Conservation (phyloP, 2,797 vertebrate species). For the Masticophis lateralis region DNA sequence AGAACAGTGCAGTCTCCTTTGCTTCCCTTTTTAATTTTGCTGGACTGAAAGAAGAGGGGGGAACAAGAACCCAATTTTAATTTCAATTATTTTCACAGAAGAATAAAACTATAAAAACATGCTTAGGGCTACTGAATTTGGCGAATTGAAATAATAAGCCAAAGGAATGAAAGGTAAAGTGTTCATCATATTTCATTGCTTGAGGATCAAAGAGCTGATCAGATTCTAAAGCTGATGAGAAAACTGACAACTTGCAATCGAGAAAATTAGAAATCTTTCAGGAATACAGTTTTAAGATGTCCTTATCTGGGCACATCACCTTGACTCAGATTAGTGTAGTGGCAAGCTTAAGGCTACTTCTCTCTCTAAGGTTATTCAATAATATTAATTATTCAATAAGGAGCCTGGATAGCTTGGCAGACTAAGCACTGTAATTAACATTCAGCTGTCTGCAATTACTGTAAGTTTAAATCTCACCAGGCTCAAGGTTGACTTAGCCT, state of each 20-base stretch:
- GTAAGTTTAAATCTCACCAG: too few relatives aligned
- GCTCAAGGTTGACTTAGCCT: too few relatives aligned
- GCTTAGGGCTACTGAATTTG: neutral
- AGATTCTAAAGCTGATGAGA: neutral
- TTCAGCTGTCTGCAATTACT: too few relatives aligned
- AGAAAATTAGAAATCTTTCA: neutral
- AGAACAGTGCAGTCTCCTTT: slow-evolving; percentile 91
- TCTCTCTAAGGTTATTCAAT: neutral
- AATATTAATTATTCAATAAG: neutral
- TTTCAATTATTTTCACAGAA: neutral
- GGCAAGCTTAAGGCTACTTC: neutral
- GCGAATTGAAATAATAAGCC: neutral
- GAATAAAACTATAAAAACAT: neutral
- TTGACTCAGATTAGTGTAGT: neutral
- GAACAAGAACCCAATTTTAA: neutral
- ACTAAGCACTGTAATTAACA: too few relatives aligned
- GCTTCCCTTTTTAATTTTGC: slow-evolving; percentile 97
- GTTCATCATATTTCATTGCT: neutral
- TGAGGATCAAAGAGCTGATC: neutral
- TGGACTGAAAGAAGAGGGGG: slow-evolving; percentile 79
- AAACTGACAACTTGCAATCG: neutral
- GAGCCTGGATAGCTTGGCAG: too few relatives aligned
- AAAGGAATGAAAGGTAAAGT: neutral
- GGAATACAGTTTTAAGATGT: neutral
- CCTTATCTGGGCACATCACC: neutral